Evolutionary conservation across 2,888 invertebrate species (phyloP).

Genomic region (Archaeoteleia sp.): DNA sequence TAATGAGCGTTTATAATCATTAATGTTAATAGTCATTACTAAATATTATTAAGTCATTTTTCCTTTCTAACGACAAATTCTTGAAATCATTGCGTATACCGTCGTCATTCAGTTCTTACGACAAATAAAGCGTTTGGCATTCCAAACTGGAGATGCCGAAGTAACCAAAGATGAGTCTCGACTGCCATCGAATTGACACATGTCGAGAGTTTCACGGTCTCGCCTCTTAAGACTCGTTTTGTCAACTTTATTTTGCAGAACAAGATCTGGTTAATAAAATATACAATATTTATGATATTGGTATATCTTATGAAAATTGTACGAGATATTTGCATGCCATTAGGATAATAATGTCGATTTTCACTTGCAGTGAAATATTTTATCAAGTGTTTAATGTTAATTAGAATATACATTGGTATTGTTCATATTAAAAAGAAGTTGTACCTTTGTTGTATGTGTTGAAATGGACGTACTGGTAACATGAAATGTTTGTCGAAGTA

Average conservation of each 20-base stretch:
- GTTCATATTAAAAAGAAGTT: too few species aligned
- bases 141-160: constrained; percentile 13
- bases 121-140: constrained; percentile 27
- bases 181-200: constrained; percentile 30
- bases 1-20: too few species aligned
- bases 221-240: constrained; percentile 18
- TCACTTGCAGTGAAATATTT: too few species aligned
- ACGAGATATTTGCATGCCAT: too few species aligned
- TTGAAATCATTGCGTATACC: constrained; percentile 7
- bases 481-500: too few species aligned
- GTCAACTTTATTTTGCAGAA: constrained; percentile 18
- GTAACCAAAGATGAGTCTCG: constrained; percentile 28
- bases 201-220: constrained; percentile 20
- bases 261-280: constrained; percentile 10
- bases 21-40: too few species aligned
- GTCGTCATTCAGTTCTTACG: constrained; percentile 23
- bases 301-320: neutral
- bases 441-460: too few species aligned
- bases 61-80: neutral
- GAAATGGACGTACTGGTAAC: too few species aligned
- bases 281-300: neutral
- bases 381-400: too few species aligned
- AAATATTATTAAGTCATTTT: too few species aligned
- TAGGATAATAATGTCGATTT: too few species aligned
- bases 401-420: too few species aligned